phyloP scores from a whole-genome alignment of 2,888 invertebrate genomes.

The Eilema caniola region DNA sequence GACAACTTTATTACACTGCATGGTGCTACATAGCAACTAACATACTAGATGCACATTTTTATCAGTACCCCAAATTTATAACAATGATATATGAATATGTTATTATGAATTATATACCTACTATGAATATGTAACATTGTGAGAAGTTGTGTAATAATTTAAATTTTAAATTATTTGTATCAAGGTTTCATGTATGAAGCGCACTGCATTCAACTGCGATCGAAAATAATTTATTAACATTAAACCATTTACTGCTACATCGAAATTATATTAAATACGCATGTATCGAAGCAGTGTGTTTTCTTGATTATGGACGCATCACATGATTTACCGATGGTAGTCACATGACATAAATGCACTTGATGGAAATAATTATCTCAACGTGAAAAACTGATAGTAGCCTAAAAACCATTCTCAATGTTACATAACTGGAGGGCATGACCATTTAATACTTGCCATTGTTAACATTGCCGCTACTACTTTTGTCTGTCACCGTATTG shows the following conservation, averaged over 20 bases:
- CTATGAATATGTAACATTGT: conserved; percentile 50
- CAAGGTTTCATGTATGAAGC: conserved; percentile 36
- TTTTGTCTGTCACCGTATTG: conserved; percentile 78
- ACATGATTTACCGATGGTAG: conserved; percentile 68
- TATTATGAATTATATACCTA: conserved; percentile 21
- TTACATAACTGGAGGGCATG: conserved; percentile 85
- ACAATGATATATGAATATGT: background rate
- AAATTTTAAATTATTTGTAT: conserved; percentile 44
- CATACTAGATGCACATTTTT: conserved; percentile 15
- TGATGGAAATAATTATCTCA: conserved; percentile 54
- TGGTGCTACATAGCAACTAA: conserved; percentile 15
- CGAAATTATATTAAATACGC: conserved; percentile 29
- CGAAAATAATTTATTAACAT: conserved; percentile 12
- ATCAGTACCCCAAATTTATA: background rate
- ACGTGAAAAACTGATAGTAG: conserved; percentile 49
- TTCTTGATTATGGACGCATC: conserved; percentile 56
- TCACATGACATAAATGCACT: conserved; percentile 77
- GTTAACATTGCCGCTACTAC: conserved; percentile 76
- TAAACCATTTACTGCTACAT: conserved; percentile 23
- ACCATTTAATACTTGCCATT: conserved; percentile 81
- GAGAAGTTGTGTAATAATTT: conserved; percentile 71
- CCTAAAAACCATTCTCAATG: conserved; percentile 68
- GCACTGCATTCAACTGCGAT: conserved; percentile 13
- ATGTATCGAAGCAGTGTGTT: conserved; percentile 33
- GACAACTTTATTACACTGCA: background rate